A percentile compares a stretch with the other conserved stretches of the same genome.
phyloP scores from a whole-genome alignment of 1,140 invertebrate species.

The Pachyrhynchus sulphureomaculatus region DNA sequence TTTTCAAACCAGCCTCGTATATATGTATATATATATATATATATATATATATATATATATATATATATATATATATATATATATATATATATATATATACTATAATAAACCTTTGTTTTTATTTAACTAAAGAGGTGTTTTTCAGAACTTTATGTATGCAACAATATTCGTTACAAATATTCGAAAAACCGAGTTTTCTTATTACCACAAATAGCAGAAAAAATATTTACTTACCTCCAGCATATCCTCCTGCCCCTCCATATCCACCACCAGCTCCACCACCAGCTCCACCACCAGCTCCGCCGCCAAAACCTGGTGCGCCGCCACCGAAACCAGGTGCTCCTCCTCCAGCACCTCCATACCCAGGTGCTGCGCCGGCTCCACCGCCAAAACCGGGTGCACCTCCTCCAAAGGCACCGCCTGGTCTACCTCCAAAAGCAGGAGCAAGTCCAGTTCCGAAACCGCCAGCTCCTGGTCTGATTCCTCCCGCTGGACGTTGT shows the following conservation, averaged over 20 bases:
- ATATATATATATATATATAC: too few species aligned
- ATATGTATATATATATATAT: too few species aligned
- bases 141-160: too few species aligned
- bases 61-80: too few species aligned
- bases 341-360: conserved; percentile 10
- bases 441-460: conserved; percentile 18
- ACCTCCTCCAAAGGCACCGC: conserved; percentile 8
- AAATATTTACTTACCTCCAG: not conserved
- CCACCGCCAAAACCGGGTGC: conserved; percentile 1
- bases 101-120: too few species aligned
- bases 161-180: too few species aligned
- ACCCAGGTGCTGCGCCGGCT: not conserved
- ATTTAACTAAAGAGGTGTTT: too few species aligned
- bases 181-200: too few species aligned
- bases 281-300: not conserved
- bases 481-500: conserved; percentile 13
- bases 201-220: too few species aligned
- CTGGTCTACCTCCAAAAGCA: conserved; percentile 7
- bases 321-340: conserved; percentile 18
- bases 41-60: too few species aligned
- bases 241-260: not conserved
- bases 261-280: not conserved
- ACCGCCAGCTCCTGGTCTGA: conserved; percentile 16
- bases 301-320: conserved; percentile 7
- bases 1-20: too few species aligned